Conservation (phyloP, 1,140 invertebrate species). For the Drosophila ananassae region DNA sequence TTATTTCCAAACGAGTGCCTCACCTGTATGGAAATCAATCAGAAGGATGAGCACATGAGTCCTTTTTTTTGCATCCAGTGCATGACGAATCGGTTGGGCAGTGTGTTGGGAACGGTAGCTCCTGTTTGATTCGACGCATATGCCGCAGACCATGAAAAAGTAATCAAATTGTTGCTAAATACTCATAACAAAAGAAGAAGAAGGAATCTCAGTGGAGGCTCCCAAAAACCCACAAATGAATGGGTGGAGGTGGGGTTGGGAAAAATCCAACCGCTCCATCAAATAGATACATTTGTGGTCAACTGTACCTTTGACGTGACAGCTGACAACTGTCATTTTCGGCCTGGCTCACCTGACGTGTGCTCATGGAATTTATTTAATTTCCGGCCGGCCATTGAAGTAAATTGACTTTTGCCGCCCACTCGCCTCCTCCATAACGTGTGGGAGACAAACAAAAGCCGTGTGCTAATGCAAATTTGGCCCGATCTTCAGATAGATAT, state of each 20-base stretch:
- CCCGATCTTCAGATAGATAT: constrained; percentile 62
- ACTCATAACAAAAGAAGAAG: background rate
- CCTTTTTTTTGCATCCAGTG: background rate
- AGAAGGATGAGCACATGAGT: constrained; percentile 22
- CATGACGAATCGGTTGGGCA: background rate
- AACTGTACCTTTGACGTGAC: constrained; percentile 56
- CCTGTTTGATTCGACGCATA: background rate
- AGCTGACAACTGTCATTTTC: constrained; percentile 69
- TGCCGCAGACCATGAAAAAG: constrained; percentile 5
- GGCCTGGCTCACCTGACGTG: constrained; percentile 54
- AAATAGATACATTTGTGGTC: constrained; percentile 23
- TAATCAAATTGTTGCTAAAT: constrained; percentile 18
- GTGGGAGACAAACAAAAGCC: constrained; percentile 27
- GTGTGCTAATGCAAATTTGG: constrained; percentile 49
- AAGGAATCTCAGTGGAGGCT: constrained; percentile 2
- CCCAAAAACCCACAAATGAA: background rate
- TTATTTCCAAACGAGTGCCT: constrained; percentile 58
- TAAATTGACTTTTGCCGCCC: constrained; percentile 45
- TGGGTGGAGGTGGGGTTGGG: background rate
- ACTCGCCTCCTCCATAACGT: constrained; percentile 15
- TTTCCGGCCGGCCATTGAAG: constrained; percentile 66
- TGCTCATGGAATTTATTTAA: constrained; percentile 72
- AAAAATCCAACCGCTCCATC: background rate
- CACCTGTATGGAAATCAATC: constrained; percentile 60
- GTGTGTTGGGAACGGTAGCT: background rate